These are phyloP conservation scores for Quadriops clusia DNA, from an alignment of 2,888 invertebrate species.

Conservation along the genomic window DNA sequence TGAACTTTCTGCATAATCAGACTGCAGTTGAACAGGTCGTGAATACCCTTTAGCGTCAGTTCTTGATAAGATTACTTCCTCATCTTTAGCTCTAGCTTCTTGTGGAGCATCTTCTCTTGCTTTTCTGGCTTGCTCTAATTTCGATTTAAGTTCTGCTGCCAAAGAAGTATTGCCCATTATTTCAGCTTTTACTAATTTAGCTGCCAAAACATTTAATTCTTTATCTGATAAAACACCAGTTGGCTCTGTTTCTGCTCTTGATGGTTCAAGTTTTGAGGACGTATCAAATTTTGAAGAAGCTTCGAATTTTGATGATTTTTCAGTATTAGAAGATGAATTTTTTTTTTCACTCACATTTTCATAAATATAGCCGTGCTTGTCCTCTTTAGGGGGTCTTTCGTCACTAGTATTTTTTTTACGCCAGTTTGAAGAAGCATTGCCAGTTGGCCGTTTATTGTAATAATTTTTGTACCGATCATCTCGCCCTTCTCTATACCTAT, in stretches of 20 bases:
- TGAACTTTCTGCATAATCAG: conserved; percentile 38
- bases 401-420: conserved; percentile 9
- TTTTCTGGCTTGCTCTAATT: conserved; percentile 60
- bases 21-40: conserved; percentile 36
- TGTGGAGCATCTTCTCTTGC: conserved; percentile 17
- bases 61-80: conserved; percentile 53
- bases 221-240: conserved; percentile 48
- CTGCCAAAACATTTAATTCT: conserved; percentile 83
- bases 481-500: no score
- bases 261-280: no score
- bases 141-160: conserved; percentile 56
- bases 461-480: no score
- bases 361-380: no score
- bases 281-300: no score
- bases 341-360: neutral
- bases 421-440: no score
- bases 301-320: conserved; percentile 14
- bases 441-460: no score
- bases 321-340: neutral
- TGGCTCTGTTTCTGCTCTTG: no score
- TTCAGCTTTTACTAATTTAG: conserved; percentile 88
- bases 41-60: conserved; percentile 57
- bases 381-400: no score
- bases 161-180: conserved; percentile 70
- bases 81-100: conserved; percentile 27